These are phyloP conservation scores for Andrena trimmerana DNA, from an alignment of 2,888 invertebrate genomes.

Conservation along the genomic window DNA sequence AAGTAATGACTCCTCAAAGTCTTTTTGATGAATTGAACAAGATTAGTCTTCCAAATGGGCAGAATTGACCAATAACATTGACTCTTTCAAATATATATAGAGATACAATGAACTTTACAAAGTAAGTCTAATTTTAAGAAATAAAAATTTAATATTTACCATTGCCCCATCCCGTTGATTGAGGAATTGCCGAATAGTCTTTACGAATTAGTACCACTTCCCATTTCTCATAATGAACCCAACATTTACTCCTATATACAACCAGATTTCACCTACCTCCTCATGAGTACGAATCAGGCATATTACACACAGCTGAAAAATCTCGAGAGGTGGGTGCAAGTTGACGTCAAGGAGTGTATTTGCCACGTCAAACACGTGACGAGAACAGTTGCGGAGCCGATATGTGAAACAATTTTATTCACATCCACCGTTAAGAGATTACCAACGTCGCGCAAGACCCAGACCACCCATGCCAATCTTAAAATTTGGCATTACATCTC, in stretches of 20 bases:
- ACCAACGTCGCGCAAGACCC: neutral
- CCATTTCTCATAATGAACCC: neutral
- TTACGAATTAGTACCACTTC: neutral
- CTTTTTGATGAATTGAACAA: constrained; percentile 5
- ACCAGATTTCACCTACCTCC: neutral
- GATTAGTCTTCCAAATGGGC: neutral
- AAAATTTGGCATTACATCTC: neutral
- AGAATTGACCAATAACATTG: constrained; percentile 3
- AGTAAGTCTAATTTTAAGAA: no score
- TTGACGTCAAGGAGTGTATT: neutral
- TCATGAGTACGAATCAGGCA: neutral
- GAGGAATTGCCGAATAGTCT: neutral
- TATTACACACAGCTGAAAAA: neutral
- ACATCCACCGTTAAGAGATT: neutral
- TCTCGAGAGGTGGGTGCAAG: neutral
- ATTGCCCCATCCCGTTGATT: neutral
- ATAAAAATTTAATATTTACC: neutral
- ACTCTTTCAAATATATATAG: neutral
- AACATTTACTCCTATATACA: neutral
- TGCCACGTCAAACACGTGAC: neutral
- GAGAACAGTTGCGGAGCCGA: neutral
- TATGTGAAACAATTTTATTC: neutral
- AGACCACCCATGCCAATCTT: neutral
- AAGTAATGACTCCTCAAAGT: neutral
- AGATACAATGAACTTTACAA: no score